These are phyloP conservation scores for Pteronura brasiliensis DNA, from an alignment of 2,113 vertebrate species.

Conservation along the genomic window DNA sequence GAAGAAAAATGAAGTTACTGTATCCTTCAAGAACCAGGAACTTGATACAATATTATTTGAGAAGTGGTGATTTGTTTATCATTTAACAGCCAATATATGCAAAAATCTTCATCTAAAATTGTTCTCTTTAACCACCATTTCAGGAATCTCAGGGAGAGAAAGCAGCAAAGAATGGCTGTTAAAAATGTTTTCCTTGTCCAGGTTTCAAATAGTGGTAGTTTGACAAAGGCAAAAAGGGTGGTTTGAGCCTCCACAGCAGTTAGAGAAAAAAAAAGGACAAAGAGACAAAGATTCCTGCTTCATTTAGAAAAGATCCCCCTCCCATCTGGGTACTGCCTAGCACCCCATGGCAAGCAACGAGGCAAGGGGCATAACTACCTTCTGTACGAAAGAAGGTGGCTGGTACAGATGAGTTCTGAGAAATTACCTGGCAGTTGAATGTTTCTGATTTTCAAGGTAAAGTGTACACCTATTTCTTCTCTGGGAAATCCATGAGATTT, in stretches of 20 bases:
- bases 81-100: neutral
- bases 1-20: neutral
- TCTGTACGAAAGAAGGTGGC: neutral
- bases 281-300: neutral
- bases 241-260: neutral
- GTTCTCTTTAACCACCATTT: neutral
- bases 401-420: neutral
- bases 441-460: conserved; percentile 45
- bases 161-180: neutral
- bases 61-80: neutral
- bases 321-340: neutral
- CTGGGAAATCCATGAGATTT: conserved; percentile 53
- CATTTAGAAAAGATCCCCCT: neutral
- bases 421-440: conserved; percentile 20
- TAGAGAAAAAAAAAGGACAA: neutral
- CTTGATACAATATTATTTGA: neutral
- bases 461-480: conserved; percentile 47
- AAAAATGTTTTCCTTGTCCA: neutral
- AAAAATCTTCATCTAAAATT: neutral
- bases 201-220: neutral
- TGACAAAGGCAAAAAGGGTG: neutral
- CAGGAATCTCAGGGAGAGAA: neutral
- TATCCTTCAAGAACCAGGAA: conserved; percentile 8
- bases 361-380: neutral
- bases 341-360: neutral